A percentile compares a stretch with the other conserved stretches of the same genome.
Conservation (phyloP, 2,113 vertebrate species). For the Poicephalus gulielmi region DNA sequence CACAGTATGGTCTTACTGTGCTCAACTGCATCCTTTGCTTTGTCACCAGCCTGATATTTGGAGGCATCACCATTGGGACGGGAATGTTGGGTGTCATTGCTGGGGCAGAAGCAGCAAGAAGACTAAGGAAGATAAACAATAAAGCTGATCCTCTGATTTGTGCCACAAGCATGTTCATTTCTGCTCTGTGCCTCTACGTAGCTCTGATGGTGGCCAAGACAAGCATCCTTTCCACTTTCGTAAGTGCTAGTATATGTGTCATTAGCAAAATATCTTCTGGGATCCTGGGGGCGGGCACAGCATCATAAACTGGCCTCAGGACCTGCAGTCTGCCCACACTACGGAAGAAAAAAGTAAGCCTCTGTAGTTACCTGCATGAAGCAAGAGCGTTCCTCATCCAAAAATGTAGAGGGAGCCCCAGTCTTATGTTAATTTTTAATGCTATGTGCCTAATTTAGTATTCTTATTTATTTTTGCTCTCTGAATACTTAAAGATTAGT, state of each 20-base stretch:
- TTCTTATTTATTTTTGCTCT: constrained; percentile 27
- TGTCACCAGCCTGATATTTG: constrained; percentile 83
- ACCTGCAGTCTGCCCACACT: not conserved
- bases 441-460: not conserved
- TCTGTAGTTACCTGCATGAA: not conserved
- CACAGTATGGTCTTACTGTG: not conserved
- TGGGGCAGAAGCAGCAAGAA: constrained; percentile 77
- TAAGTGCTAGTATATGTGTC: constrained; percentile 66
- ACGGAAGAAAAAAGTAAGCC: not conserved
- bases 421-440: constrained; percentile 15
- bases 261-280: not conserved
- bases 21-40: constrained; percentile 11
- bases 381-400: not conserved
- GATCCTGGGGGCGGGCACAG: not conserved
- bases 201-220: constrained; percentile 78
- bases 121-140: constrained; percentile 74
- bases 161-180: constrained; percentile 82
- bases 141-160: constrained; percentile 89
- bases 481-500: not conserved
- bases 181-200: constrained; percentile 81
- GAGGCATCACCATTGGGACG: constrained; percentile 80
- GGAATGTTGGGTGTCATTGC: constrained; percentile 84
- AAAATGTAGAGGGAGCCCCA: not conserved
- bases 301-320: not conserved
- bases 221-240: constrained; percentile 80